phyloP scores from a whole-genome alignment of 2,888 invertebrate genomes.

The Ochropleura leucogaster region DNA sequence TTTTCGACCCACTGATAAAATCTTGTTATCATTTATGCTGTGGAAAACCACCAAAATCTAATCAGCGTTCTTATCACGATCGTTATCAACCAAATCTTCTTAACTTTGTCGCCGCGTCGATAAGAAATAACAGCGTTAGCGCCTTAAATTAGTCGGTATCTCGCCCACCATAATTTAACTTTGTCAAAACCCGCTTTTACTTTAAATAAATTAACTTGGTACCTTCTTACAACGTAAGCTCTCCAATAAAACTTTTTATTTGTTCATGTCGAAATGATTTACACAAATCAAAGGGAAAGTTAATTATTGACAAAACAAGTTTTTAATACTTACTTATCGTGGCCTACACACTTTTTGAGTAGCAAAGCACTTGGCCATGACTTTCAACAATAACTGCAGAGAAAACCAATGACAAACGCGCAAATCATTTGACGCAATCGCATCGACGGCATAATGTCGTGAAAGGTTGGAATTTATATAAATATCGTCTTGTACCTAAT shows the following conservation, averaged over 20 bases:
- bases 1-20: not conserved
- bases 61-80: conserved; percentile 11
- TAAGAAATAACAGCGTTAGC: conserved; percentile 55
- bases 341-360: not conserved
- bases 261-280: conserved; percentile 47
- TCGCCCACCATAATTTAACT: conserved; percentile 69
- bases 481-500: no score
- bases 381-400: not conserved
- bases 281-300: conserved; percentile 5
- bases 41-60: not conserved
- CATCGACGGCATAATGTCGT: no score
- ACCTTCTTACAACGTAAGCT: conserved; percentile 57
- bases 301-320: not conserved
- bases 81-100: conserved; percentile 26
- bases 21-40: not conserved
- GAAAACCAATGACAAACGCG: not conserved
- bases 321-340: not conserved
- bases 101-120: conserved; percentile 27
- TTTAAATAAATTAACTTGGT: conserved; percentile 63
- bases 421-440: no score
- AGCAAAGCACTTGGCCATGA: not conserved
- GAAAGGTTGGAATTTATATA: no score
- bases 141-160: conserved; percentile 51
- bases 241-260: conserved; percentile 70
- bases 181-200: conserved; percentile 61